Evolutionary conservation across 2,797 vertebrate genomes (phyloP).

Genomic region (Picus viridis): DNA sequence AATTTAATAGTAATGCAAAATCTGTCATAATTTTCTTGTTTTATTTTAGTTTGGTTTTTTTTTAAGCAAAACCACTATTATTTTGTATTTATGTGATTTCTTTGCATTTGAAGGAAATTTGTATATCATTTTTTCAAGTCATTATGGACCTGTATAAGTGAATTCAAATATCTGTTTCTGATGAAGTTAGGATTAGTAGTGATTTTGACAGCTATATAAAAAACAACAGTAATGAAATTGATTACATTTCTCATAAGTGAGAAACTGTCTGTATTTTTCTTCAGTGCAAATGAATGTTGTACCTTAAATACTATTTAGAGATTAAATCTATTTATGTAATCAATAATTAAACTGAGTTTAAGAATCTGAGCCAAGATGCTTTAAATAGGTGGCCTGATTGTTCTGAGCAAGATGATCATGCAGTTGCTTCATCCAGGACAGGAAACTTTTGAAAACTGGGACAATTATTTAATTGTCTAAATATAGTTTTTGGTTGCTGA

Average conservation of each 20-base stretch:
- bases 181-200: background rate
- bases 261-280: background rate
- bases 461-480: conserved; percentile 4
- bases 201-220: background rate
- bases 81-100: background rate
- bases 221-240: background rate
- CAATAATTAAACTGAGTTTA: background rate
- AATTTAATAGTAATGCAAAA: background rate
- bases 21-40: background rate
- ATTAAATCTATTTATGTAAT: background rate
- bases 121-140: background rate
- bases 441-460: background rate
- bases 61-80: background rate
- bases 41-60: background rate
- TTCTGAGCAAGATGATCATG: background rate
- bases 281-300: background rate
- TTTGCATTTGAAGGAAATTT: background rate
- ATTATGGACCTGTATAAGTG: background rate
- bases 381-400: conserved; percentile 19
- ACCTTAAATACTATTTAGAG: background rate
- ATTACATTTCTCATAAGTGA: background rate
- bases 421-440: background rate
- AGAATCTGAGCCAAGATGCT: background rate
- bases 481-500: background rate
- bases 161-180: background rate